Conservation (phyloP, 2,113 vertebrate species). For the Cranoglanis bouderius region DNA sequence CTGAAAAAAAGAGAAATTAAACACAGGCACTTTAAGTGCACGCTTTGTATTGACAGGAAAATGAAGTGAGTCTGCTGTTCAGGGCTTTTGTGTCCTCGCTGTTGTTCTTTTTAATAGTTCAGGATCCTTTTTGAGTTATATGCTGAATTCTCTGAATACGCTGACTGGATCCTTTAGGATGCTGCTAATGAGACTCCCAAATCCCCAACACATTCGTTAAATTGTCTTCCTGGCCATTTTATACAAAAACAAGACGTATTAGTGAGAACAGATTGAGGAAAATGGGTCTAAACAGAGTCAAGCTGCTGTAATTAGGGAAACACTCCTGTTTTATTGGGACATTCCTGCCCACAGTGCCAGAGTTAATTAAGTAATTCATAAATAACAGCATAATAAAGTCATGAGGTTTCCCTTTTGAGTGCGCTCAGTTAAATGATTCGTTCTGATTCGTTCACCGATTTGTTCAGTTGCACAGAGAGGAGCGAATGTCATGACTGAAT, state of each 20-base stretch:
- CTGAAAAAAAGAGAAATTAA: neutral
- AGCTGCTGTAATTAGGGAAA: conserved; percentile 1
- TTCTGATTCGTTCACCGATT: neutral
- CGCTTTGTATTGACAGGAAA: neutral
- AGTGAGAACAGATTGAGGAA: neutral
- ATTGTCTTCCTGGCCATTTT: neutral
- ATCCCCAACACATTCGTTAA: conserved; percentile 9
- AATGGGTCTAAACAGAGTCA: neutral
- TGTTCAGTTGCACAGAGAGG: neutral
- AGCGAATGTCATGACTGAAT: neutral
- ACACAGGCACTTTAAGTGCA: neutral
- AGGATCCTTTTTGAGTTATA: neutral
- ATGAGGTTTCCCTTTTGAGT: too few species aligned
- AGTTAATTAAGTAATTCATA: neutral
- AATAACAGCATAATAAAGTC: neutral
- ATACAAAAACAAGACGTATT: neutral
- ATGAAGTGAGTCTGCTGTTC: neutral
- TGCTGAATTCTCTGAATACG: neutral
- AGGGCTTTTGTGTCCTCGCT: neutral
- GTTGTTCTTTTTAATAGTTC: neutral
- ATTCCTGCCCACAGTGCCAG: neutral
- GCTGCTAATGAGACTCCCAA: conserved; percentile 23
- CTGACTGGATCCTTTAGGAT: conserved; percentile 5
- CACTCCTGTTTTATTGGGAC: neutral
- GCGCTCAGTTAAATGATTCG: neutral